Conservation (phyloP, 2,113 vertebrate species). For the Fulica atra region DNA sequence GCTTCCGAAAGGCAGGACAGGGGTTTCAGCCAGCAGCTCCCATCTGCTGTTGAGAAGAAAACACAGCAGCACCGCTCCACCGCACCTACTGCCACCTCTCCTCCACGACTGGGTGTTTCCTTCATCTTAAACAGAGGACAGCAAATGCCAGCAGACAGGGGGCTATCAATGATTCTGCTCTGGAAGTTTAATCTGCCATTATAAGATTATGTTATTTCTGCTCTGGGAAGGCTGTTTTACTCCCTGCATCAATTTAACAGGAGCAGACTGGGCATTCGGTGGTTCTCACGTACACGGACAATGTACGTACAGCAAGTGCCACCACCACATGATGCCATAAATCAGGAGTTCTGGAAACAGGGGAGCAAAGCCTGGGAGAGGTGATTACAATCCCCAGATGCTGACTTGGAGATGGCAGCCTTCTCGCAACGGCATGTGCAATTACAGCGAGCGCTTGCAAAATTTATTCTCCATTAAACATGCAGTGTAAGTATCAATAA, state of each 20-base stretch:
- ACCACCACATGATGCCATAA: neutral
- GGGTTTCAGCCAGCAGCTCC: neutral
- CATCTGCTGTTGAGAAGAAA: neutral
- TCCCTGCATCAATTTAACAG: neutral
- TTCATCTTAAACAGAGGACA: neutral
- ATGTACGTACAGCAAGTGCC: neutral
- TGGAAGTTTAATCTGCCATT: conserved; percentile 32
- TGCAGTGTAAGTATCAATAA: conserved; percentile 12
- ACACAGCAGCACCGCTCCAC: neutral
- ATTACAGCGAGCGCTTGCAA: neutral
- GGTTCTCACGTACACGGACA: neutral
- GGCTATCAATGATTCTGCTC: neutral
- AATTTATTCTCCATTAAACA: conserved; percentile 47
- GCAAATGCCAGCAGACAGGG: neutral
- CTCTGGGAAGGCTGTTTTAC: neutral
- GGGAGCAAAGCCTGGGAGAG: neutral
- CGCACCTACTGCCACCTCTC: neutral
- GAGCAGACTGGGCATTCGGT: neutral
- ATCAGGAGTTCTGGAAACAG: conserved; percentile 11
- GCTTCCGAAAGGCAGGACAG: neutral
- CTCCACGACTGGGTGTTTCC: rapidly evolving
- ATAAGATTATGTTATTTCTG: conserved; percentile 2
- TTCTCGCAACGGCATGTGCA: neutral
- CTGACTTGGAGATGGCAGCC: neutral
- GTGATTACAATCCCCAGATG: neutral